A percentile compares a stretch with the other conserved stretches of the same genome.
These are phyloP conservation scores for Calephelis perditalis DNA, from an alignment of 2,888 invertebrate genomes.

Conservation along the genomic window DNA sequence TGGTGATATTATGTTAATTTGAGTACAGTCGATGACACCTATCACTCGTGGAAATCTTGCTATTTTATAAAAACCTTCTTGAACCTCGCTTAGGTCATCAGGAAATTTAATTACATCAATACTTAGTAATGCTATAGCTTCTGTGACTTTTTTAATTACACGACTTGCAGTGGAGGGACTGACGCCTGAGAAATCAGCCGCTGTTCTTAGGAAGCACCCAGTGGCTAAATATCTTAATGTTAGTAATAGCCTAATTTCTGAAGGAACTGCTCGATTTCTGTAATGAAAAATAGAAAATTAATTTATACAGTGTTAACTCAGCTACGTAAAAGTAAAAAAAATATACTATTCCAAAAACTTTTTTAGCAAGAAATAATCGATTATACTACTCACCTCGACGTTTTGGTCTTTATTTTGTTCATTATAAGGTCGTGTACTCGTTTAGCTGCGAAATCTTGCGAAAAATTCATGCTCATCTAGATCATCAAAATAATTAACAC, in stretches of 20 bases:
- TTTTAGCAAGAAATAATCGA: too few species aligned
- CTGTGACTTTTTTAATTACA: conserved; percentile 18
- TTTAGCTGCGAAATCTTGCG: conserved; percentile 8
- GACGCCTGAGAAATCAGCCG: conserved; percentile 20
- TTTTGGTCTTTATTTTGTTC: background rate
- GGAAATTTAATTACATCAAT: background rate
- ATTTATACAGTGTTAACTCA: too few species aligned
- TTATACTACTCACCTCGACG: too few species aligned
- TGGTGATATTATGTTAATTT: conserved; percentile 9
- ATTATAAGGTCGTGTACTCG: conserved; percentile 3
- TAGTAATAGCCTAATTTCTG: conserved; percentile 12
- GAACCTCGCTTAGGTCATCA: background rate
- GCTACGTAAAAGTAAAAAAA: background rate
- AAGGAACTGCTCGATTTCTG: conserved; percentile 18
- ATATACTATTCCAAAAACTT: background rate
- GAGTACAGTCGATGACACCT: conserved; percentile 14
- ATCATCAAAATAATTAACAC: conserved; percentile 9
- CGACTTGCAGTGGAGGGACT: conserved; percentile 19
- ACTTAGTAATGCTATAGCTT: conserved; percentile 17
- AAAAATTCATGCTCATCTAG: background rate
- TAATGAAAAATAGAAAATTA: conserved; percentile 5
- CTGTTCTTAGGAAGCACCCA: conserved; percentile 12
- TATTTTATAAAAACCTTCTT: background rate
- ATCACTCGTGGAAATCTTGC: conserved; percentile 12
- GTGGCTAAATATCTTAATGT: conserved; percentile 21